A percentile compares a stretch with the other conserved stretches of the same genome.
phyloP scores from a whole-genome alignment of 2,113 vertebrate species.

The Nothocercus julius region DNA sequence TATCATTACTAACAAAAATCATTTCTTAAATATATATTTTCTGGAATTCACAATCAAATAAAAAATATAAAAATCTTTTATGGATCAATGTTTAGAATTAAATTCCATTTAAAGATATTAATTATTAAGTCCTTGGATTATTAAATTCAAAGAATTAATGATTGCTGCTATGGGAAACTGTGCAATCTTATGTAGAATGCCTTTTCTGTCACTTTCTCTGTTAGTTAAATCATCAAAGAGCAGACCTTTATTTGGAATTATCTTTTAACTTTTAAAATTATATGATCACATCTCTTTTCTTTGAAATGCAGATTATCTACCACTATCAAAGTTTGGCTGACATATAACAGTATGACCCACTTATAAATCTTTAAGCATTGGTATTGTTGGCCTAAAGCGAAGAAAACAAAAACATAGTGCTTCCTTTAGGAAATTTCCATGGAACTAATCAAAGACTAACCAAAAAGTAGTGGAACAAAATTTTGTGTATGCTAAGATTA shows the following conservation, averaged over 20 bases:
- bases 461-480: slow-evolving; percentile 32
- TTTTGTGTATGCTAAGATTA: slow-evolving; percentile 4
- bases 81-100: neutral
- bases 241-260: neutral
- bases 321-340: neutral
- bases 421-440: slow-evolving; percentile 48
- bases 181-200: neutral
- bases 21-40: neutral
- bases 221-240: neutral
- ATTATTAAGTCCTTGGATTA: neutral
- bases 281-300: neutral
- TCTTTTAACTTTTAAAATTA: neutral
- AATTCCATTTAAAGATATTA: neutral
- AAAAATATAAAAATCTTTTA: neutral
- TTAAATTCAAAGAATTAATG: neutral
- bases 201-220: neutral
- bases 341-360: neutral
- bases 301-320: slow-evolving; percentile 29
- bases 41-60: neutral
- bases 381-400: slow-evolving; percentile 46
- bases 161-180: neutral
- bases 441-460: slow-evolving; percentile 44
- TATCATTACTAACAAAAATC: neutral
- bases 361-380: neutral
- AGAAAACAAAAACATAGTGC: neutral